A percentile compares a stretch with the other conserved stretches of the same genome.
These are phyloP conservation scores for Trachelipus rathkii DNA, from an alignment of 1,140 invertebrate genomes.

Conservation along the genomic window DNA sequence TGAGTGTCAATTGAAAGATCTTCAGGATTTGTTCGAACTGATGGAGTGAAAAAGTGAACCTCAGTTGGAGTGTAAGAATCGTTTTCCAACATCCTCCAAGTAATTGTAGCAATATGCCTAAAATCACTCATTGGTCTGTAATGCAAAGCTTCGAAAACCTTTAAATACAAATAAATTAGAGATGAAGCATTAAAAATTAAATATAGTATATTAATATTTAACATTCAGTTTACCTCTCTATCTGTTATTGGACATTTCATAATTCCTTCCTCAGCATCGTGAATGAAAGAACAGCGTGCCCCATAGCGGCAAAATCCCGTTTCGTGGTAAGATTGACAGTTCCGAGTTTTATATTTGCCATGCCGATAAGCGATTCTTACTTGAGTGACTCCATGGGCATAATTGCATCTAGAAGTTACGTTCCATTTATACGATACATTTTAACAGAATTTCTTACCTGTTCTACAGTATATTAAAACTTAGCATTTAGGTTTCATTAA, in stretches of 20 bases:
- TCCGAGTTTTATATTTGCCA: conserved; percentile 46
- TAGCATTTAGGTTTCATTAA: too few relatives aligned
- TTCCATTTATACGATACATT: too few relatives aligned
- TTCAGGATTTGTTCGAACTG: not conserved
- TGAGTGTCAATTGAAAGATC: too few relatives aligned
- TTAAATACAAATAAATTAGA: not conserved
- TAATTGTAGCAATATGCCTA: not conserved
- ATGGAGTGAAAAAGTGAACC: not conserved
- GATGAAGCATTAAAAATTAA: not conserved
- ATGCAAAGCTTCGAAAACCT: not conserved
- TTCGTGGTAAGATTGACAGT: conserved; percentile 46
- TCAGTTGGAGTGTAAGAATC: not conserved
- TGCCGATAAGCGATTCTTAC: conserved; percentile 36
- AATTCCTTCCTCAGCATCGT: conserved; percentile 44
- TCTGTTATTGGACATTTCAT: conserved; percentile 42
- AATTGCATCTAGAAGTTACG: conserved; percentile 42
- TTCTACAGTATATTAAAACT: too few relatives aligned
- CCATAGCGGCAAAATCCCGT: conserved; percentile 46
- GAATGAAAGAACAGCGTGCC: conserved; percentile 46
- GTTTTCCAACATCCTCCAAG: not conserved
- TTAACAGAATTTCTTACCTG: too few relatives aligned
- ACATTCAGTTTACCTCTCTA: conserved; percentile 35
- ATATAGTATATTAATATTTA: not conserved
- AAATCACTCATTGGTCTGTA: not conserved
- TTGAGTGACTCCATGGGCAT: conserved; percentile 40